These are phyloP conservation scores for Chloropsis hardwickii DNA, from an alignment of 2,113 vertebrate species.

Conservation along the genomic window DNA sequence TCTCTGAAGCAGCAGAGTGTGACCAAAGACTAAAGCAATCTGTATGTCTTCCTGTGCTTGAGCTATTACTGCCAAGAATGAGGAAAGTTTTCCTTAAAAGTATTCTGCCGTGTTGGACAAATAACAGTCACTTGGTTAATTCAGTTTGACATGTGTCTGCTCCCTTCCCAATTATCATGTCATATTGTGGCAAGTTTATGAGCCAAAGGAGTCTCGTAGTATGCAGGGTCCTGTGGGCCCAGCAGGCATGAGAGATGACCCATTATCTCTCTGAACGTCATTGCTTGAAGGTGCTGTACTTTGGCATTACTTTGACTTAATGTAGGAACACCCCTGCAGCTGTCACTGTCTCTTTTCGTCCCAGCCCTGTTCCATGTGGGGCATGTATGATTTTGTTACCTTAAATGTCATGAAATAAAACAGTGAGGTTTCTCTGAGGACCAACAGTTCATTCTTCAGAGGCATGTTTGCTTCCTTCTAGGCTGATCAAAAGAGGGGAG, in stretches of 20 bases:
- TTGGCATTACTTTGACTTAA: neutral
- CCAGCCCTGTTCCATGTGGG: neutral
- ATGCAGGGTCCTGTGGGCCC: neutral
- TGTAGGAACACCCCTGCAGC: neutral
- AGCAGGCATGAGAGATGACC: neutral
- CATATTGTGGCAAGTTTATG: neutral
- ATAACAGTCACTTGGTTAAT: neutral
- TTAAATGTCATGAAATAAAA: neutral
- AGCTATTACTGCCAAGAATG: neutral
- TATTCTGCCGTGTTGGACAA: neutral
- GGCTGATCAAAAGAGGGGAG: neutral
- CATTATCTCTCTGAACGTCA: neutral
- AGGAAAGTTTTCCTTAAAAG: neutral
- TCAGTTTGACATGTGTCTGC: neutral
- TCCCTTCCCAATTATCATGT: slow-evolving; percentile 10
- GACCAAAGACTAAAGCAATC: neutral
- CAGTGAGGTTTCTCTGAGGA: neutral
- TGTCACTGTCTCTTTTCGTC: neutral
- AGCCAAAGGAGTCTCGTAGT: neutral
- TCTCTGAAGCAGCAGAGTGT: neutral
- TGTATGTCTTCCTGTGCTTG: neutral
- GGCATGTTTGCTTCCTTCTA: neutral
- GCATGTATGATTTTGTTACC: neutral
- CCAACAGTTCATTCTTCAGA: neutral
- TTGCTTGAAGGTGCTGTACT: neutral